phyloP scores from a whole-genome alignment of 37 sponge, comb jelly and placozoan species.

The Eunapius fragilis region DNA sequence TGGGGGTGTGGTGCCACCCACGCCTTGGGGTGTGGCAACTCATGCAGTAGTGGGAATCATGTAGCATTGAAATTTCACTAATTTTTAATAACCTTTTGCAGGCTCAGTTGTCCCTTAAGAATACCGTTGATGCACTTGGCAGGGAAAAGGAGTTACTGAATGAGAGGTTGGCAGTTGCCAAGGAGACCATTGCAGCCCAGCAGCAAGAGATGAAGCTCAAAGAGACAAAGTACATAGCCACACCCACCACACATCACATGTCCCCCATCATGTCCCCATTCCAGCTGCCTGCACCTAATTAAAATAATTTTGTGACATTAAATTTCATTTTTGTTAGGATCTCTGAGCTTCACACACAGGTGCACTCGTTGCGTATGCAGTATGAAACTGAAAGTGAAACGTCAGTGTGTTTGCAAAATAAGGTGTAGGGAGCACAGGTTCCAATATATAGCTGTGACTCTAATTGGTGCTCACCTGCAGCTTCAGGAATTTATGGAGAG shows the following conservation, averaged over 20 bases:
- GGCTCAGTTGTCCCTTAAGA: conserved; percentile 7
- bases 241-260: no score
- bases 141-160: conserved; percentile 9
- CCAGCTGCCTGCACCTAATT: neutral
- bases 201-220: conserved; percentile 50
- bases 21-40: neutral
- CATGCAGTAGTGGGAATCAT: neutral
- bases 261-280: neutral
- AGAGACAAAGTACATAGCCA: conserved; percentile 25
- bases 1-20: neutral
- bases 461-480: neutral
- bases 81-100: neutral
- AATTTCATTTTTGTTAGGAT: neutral
- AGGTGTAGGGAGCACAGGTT: neutral
- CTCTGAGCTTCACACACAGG: neutral
- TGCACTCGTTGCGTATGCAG: neutral
- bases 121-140: neutral
- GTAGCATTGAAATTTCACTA: no score
- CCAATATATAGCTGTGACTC: neutral
- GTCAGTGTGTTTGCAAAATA: conserved; percentile 3
- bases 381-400: conserved; percentile 5
- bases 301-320: neutral
- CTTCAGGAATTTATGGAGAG: neutral
- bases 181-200: conserved; percentile 36
- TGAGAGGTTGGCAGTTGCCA: conserved; percentile 43